phyloP scores from a whole-genome alignment of 1,140 invertebrate species.

The Pristionchus pacificus region DNA sequence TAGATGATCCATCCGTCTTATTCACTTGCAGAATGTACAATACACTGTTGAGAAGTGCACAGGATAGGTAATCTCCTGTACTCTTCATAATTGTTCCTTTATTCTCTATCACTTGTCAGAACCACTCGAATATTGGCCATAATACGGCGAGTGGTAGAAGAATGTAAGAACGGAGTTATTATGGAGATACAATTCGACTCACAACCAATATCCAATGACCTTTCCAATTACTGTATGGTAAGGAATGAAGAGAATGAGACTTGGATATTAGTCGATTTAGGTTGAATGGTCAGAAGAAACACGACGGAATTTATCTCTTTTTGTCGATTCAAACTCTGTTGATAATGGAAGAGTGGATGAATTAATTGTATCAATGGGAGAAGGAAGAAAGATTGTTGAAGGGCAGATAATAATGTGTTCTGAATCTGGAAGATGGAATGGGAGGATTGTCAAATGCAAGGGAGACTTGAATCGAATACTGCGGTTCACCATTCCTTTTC shows the following conservation, averaged over 20 bases:
- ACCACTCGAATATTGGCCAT: neutral
- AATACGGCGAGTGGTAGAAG: neutral
- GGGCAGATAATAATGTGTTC: neutral
- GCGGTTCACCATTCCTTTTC: too few relatives aligned
- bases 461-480: too few relatives aligned
- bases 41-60: neutral
- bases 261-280: too few relatives aligned
- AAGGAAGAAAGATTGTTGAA: neutral
- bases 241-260: too few relatives aligned
- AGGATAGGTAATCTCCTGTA: neutral
- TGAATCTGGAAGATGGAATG: too few relatives aligned
- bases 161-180: neutral
- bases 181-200: too few relatives aligned
- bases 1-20: neutral
- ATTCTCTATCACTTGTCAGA: neutral
- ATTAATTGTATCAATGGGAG: neutral
- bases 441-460: too few relatives aligned
- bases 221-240: too few relatives aligned
- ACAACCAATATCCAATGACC: too few relatives aligned
- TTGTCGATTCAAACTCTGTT: neutral
- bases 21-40: neutral
- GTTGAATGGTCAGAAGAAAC: too few relatives aligned
- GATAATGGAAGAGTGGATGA: neutral
- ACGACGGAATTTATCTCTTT: too few relatives aligned
- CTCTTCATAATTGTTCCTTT: neutral